Percentiles rank a stretch among this genome's conserved stretches.
Conservation (phyloP, 2,888 invertebrate genomes). For the Tipula lateralis region DNA sequence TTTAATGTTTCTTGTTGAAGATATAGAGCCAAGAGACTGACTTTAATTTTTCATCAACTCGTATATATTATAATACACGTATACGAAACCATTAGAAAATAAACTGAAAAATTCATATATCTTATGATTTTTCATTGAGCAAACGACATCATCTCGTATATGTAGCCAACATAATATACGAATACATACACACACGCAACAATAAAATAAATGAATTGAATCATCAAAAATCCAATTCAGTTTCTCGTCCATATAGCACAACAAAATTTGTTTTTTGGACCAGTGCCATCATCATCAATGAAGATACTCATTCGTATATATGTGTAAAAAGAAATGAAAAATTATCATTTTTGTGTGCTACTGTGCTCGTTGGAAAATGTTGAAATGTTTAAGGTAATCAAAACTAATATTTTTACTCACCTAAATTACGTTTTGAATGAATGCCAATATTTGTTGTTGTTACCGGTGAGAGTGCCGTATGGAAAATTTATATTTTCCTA, state of each 20-base stretch:
- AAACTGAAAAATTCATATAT: background rate
- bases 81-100: background rate
- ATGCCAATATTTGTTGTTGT: background rate
- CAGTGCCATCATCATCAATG: background rate
- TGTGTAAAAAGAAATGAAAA: background rate
- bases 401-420: background rate
- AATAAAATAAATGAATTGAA: slow-evolving; percentile 11
- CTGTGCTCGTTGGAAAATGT: background rate
- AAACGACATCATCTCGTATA: background rate
- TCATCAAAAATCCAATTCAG: slow-evolving; percentile 19
- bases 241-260: background rate
- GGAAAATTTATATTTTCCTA: slow-evolving; percentile 1
- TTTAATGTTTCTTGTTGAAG: background rate
- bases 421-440: slow-evolving; percentile 13
- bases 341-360: background rate
- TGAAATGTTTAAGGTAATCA: slow-evolving; percentile 24
- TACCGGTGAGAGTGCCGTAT: background rate
- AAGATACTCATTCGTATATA: background rate
- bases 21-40: background rate
- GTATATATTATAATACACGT: too few species aligned
- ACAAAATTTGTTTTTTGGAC: background rate
- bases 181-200: background rate
- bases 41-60: background rate
- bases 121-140: background rate
- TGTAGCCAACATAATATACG: background rate